Conservation (phyloP, 1,140 invertebrate genomes). For the Eumaeus atala region DNA sequence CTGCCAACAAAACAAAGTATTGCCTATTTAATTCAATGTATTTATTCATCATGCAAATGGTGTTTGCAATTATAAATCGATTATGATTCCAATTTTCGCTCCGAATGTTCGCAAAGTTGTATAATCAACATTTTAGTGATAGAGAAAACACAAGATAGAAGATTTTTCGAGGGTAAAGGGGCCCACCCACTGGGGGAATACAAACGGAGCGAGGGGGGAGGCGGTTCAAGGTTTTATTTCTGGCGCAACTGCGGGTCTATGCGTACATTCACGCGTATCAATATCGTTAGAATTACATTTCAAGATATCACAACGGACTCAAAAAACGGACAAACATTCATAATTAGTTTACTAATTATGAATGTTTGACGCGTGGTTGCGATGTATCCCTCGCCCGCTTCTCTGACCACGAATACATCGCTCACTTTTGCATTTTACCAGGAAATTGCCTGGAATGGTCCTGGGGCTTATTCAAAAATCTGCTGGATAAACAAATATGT, state of each 20-base stretch:
- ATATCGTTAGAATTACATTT: background rate
- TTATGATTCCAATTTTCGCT: slow-evolving; percentile 1
- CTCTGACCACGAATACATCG: too few species aligned
- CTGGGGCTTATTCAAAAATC: too few species aligned
- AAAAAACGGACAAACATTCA: too few species aligned
- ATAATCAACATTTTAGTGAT: slow-evolving; percentile 10
- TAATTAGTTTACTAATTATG: background rate
- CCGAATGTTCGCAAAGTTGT: slow-evolving; percentile 4
- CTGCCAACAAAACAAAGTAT: background rate
- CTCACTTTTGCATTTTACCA: too few species aligned
- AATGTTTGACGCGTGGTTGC: too few species aligned
- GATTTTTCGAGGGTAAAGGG: slow-evolving; percentile 21
- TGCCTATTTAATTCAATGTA: background rate
- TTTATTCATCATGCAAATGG: background rate
- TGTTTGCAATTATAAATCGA: background rate
- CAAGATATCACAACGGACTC: background rate
- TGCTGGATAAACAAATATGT: too few species aligned
- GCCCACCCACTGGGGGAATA: slow-evolving; percentile 1
- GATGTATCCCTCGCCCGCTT: too few species aligned
- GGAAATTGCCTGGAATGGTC: too few species aligned
- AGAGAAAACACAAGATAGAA: slow-evolving; percentile 32
- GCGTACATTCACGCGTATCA: slow-evolving; percentile 40
- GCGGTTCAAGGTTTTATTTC: slow-evolving; percentile 36
- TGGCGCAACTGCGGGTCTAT: slow-evolving; percentile 44
- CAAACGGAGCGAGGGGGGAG: slow-evolving; percentile 13